These are phyloP conservation scores for Pao palembangensis DNA, from an alignment of 2,113 vertebrate species.

Conservation along the genomic window DNA sequence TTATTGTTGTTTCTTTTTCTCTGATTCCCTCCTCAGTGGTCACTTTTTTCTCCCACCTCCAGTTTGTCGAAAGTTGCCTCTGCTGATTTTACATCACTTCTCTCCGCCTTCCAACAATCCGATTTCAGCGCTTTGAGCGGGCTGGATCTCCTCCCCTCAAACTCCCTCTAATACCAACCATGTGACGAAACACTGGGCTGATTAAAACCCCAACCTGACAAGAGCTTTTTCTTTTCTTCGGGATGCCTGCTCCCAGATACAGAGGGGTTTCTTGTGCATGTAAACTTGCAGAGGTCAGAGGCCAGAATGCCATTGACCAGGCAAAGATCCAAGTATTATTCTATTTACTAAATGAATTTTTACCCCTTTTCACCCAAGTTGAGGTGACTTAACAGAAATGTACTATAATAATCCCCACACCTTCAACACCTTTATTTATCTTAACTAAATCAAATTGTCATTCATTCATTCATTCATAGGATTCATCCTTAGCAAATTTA, in stretches of 20 bases:
- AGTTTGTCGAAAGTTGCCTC: constrained; percentile 64
- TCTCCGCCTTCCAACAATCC: constrained; percentile 72
- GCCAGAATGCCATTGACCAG: neutral
- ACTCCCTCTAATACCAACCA: constrained; percentile 57
- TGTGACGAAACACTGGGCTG: constrained; percentile 60
- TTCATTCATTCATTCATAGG: too few relatives aligned
- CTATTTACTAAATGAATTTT: too few relatives aligned
- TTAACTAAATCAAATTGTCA: too few relatives aligned
- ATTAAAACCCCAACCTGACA: constrained; percentile 51
- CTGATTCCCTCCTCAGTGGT: constrained; percentile 23
- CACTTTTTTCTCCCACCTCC: constrained; percentile 7
- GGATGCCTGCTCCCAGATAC: constrained; percentile 1
- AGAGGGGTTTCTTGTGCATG: neutral
- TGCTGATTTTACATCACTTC: constrained; percentile 74
- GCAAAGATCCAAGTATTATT: too few relatives aligned
- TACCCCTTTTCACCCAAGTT: too few relatives aligned
- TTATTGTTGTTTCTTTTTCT: neutral
- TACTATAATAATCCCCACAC: too few relatives aligned
- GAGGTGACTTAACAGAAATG: too few relatives aligned
- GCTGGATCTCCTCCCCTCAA: constrained; percentile 48
- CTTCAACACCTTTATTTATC: too few relatives aligned
- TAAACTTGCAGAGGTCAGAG: neutral
- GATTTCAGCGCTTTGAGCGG: constrained; percentile 60
- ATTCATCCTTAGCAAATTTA: too few relatives aligned
- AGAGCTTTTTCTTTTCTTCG: constrained; percentile 28